phyloP scores from a whole-genome alignment of 1,140 invertebrate genomes.

The Heliconius congener region DNA sequence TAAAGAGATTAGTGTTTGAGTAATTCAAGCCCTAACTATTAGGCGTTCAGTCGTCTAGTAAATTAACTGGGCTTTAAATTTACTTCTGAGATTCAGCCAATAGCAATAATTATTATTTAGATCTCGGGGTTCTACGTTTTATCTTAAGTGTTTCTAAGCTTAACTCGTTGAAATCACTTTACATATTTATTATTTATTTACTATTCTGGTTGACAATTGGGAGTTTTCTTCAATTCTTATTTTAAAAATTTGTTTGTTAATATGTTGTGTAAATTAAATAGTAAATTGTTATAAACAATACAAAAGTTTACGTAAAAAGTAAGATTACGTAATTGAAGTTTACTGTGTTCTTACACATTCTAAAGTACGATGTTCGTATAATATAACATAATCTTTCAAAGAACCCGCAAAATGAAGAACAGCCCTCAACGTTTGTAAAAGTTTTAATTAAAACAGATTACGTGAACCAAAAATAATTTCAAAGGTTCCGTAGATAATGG shows the following conservation, averaged over 20 bases:
- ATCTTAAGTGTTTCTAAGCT: not conserved
- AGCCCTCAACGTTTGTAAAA: not conserved
- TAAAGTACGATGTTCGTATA: not conserved
- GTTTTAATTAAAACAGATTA: slow-evolving; percentile 19
- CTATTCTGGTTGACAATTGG: too few species aligned
- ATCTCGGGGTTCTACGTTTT: not conserved
- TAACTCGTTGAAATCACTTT: not conserved
- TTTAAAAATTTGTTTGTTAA: not conserved
- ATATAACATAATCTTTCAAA: not conserved
- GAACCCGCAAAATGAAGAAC: not conserved
- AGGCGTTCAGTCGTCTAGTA: slow-evolving; percentile 2
- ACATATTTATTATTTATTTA: not conserved
- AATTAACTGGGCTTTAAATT: not conserved
- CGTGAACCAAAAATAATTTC: slow-evolving; percentile 7
- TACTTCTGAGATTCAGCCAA: not conserved
- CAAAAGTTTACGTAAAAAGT: too few species aligned
- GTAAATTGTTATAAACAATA: too few species aligned
- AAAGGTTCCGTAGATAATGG: slow-evolving; percentile 15
- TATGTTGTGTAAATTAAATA: too few species aligned
- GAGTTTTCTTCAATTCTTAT: not conserved
- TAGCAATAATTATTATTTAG: slow-evolving; percentile 3
- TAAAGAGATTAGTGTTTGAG: slow-evolving; percentile 29
- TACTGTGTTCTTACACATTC: too few species aligned
- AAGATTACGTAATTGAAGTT: too few species aligned
- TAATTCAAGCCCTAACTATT: slow-evolving; percentile 20